Base-by-base conservation (phyloP, 2,113 vertebrate species). In the Lophura nycthemera region DNA sequence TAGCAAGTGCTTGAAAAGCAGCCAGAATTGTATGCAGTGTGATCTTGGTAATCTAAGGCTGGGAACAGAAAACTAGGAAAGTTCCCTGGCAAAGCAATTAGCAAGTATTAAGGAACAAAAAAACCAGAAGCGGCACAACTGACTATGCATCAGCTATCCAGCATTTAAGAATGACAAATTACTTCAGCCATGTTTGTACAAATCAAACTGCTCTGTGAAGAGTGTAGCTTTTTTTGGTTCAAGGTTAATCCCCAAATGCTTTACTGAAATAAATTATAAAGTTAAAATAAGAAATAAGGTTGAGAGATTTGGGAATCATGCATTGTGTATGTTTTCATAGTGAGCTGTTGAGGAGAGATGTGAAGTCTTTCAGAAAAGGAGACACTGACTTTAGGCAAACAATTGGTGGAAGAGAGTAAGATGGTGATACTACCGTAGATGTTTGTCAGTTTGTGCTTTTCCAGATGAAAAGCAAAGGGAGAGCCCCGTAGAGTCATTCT, bases 221-320 rank as follows among this genome's bases (percentile, higher is more conserved):
- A 88, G 70, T 69, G 52, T 30, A 47, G 25, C 52, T 85, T 86
- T 88, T 94, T 94, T 90, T 82, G 48, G 67, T 83, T 90, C 86
- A 83, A 88, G 86, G 83, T 90, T 90, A 90, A 88, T 90, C 45
- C 79, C 83, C 66, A 83, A 81, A 92, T 89, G 89, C 77, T 74
- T 92, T 63, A 17, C 86, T 63, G 89, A 94, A 90, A 92, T 83
- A 95, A 93, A 86, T 47, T 11, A 59, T 93, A 11, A 63, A 88
- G 65, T 66, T 92, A 92, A 92, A 96, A 88, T 92, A 93, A 92
- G 81, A 93, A 86, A 90, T 60, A 87, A 75, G 77, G 73, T 90
- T 90, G 57, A 93, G 81, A 86, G 71, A 60, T 17, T 15, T 57
- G 47, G 75, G 86, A 91, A 61, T 92, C 16, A 0, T 10, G 24